Evolutionary conservation across 2,797 vertebrate genomes (phyloP).

Genomic region (Lates japonicus): DNA sequence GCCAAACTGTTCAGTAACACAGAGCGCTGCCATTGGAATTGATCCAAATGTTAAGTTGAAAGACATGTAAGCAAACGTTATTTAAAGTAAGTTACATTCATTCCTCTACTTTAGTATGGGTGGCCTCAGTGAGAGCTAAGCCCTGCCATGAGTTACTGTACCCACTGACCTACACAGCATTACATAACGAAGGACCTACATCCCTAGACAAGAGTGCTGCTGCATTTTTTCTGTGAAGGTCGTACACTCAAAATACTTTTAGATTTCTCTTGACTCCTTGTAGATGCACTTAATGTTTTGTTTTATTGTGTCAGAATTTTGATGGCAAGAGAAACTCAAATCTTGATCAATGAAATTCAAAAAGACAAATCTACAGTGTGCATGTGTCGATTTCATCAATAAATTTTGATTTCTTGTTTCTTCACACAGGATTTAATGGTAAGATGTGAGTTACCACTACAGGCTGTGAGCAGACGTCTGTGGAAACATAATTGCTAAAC

Average conservation of each 20-base stretch:
- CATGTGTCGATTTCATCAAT: background rate
- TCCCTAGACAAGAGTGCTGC: constrained; percentile 7
- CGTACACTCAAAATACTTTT: constrained; percentile 11
- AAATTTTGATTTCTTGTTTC: background rate
- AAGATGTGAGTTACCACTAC: background rate
- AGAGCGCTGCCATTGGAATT: background rate
- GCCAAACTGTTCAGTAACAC: background rate
- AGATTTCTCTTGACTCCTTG: background rate
- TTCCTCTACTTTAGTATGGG: background rate
- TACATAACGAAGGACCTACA: constrained; percentile 51
- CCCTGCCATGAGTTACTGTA: constrained; percentile 25
- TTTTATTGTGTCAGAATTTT: background rate
- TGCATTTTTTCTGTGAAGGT: constrained; percentile 9
- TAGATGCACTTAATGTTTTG: background rate
- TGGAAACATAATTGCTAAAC: constrained; percentile 4
- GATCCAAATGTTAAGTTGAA: background rate
- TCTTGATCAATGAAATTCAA: background rate
- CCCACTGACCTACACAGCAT: constrained; percentile 49
- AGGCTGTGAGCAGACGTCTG: background rate
- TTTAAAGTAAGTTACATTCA: background rate
- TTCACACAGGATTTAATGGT: background rate
- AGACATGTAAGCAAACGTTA: background rate
- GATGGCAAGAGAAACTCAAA: background rate
- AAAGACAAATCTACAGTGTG: background rate
- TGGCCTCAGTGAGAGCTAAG: background rate